Percentiles rank a stretch among this genome's conserved stretches.
Evolutionary conservation across 2,888 invertebrate genomes (phyloP).

Genomic region (Diloba caeruleocephala): DNA sequence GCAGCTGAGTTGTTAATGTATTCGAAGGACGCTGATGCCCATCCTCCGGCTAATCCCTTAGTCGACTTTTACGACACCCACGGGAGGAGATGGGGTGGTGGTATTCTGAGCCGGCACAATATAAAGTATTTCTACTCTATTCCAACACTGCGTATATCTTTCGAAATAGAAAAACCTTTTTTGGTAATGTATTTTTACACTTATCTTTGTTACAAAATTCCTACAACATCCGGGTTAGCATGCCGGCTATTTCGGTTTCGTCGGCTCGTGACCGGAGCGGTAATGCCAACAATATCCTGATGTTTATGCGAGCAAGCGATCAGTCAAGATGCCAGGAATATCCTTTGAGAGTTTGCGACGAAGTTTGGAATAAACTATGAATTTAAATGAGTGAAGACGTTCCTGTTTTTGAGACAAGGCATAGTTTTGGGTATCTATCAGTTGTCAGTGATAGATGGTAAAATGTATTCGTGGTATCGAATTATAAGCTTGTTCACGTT

Average conservation of each 20-base stretch:
- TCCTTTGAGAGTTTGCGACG: slow-evolving; percentile 14
- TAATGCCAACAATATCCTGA: slow-evolving; percentile 45
- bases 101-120: too few species aligned
- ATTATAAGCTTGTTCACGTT: too few species aligned
- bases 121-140: too few species aligned
- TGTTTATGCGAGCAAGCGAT: slow-evolving; percentile 46
- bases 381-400: slow-evolving; percentile 7
- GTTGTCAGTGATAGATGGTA: too few species aligned
- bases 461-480: too few species aligned
- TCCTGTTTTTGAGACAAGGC: slow-evolving; percentile 5
- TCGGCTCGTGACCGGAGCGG: slow-evolving; percentile 33
- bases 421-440: neutral
- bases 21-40: too few species aligned
- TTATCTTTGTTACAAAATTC: slow-evolving; percentile 12
- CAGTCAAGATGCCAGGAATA: slow-evolving; percentile 46
- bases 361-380: slow-evolving; percentile 13
- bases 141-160: too few species aligned
- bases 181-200: slow-evolving; percentile 10
- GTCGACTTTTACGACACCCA: too few species aligned
- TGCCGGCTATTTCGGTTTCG: slow-evolving; percentile 10
- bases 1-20: too few species aligned
- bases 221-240: slow-evolving; percentile 3
- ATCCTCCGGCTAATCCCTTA: too few species aligned
- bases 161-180: slow-evolving; percentile 8
- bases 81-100: too few species aligned